These are phyloP conservation scores for Engystomops pustulosus DNA, from an alignment of 2,113 vertebrate species.

Conservation along the genomic window DNA sequence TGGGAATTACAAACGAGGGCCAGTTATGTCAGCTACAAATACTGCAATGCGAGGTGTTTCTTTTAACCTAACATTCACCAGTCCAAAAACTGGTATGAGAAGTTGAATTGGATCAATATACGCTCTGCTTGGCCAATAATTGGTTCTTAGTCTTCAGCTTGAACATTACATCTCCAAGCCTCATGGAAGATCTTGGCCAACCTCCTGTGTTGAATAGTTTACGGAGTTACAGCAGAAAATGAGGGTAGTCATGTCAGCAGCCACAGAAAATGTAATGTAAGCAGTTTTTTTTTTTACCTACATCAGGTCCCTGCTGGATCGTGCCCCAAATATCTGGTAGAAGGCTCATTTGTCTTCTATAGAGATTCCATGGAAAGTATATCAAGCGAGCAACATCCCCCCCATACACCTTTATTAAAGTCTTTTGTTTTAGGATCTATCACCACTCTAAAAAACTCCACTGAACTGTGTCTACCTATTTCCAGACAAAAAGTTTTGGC, in stretches of 20 bases:
- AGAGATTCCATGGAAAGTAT: not conserved
- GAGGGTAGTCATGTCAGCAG: too few relatives aligned
- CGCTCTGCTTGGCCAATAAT: not conserved
- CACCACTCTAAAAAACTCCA: too few relatives aligned
- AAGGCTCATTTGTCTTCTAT: not conserved
- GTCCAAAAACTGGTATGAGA: too few relatives aligned
- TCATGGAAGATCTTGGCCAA: not conserved
- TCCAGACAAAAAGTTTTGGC: not conserved
- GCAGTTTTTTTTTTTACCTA: not conserved
- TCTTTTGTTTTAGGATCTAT: too few relatives aligned
- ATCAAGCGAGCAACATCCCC: too few relatives aligned
- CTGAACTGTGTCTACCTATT: too few relatives aligned
- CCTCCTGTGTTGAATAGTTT: not conserved
- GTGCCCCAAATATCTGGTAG: not conserved
- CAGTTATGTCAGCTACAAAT: too few relatives aligned
- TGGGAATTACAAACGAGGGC: too few relatives aligned
- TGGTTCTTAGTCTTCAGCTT: not conserved
- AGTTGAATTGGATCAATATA: accelerated
- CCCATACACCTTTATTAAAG: too few relatives aligned
- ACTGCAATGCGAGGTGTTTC: too few relatives aligned
- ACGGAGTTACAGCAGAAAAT: not conserved
- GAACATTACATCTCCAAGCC: not conserved
- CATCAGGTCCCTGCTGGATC: not conserved
- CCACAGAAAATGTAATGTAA: not conserved
- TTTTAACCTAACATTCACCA: too few relatives aligned